phyloP scores from a whole-genome alignment of 1,140 invertebrate genomes.

The Magallana gigas region DNA sequence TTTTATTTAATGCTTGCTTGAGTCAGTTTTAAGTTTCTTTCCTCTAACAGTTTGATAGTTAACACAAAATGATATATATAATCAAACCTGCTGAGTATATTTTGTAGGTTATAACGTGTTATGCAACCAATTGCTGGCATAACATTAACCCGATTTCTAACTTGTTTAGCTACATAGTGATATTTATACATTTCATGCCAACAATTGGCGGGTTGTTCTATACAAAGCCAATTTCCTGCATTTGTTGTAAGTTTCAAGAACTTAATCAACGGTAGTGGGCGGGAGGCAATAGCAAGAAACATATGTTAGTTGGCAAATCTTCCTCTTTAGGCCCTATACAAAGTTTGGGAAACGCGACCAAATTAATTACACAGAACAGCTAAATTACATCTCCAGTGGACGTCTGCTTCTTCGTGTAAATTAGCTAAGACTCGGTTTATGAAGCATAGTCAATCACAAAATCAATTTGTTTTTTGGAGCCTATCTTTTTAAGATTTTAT shows the following conservation, averaged over 20 bases:
- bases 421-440: background rate
- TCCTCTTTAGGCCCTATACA: background rate
- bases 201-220: background rate
- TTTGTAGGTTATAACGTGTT: background rate
- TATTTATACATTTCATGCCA: too few species aligned
- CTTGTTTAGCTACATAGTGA: too few species aligned
- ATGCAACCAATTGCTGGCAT: too few species aligned
- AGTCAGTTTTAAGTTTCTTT: background rate
- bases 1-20: background rate
- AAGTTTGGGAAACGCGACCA: background rate
- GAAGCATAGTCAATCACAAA: background rate
- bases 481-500: background rate
- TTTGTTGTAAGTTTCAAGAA: background rate
- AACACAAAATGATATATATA: background rate
- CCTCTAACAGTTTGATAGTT: background rate
- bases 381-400: background rate
- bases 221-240: background rate
- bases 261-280: background rate
- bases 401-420: background rate
- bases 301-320: background rate
- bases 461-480: background rate
- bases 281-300: background rate
- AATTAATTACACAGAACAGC: slow-evolving; percentile 14
- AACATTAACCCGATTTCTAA: too few species aligned
- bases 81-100: background rate